Base-by-base conservation (phyloP, 2,797 vertebrate species). In the Fratercula arctica region DNA sequence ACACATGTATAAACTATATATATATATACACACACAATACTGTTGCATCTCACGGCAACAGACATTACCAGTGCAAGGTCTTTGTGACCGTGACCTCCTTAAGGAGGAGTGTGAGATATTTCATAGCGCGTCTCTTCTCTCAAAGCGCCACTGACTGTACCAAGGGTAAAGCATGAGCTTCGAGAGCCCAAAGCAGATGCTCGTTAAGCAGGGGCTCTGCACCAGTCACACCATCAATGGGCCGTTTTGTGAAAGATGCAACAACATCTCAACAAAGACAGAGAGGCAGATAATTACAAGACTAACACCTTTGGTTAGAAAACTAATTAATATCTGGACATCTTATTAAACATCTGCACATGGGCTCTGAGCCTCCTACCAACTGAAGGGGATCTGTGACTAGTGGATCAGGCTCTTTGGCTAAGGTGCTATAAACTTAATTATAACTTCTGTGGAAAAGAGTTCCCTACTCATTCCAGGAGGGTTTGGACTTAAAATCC, bases 171-270 rank as follows among this genome's bases (percentile, higher is more conserved):
- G 46, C 50, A 46, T 28, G 1, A 3, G 13, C 25, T 33, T 16
- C 0, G 1, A 68, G 35, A 81, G 26, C 20, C 29, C 45, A 17
- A 41, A 72, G 68, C n/a, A 80, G 68, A 51, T 4, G 7, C 23
- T 25, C 53, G 7, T 3, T 23, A 43, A 67, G 15, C 35, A 10
- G 16, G 59, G 31, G 37, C 66, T 73, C 63, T n/a, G 41, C 35
- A 28, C 10, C 10, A 2, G 41, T 31, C 54, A 41, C 7, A 1
- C 14, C 25, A 53, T 74, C 56, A 26, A 9, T 1, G 1, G 56
- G 20, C 29, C 0, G 0, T 26, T 53, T 8, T 6, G 54, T 63
- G 41, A n/a, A 35, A 66, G 70, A 28, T 8, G 16, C 1, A 1
- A 19, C 16, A 72, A 11, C 5, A 1, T 11, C 66, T 72, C 37